Evolutionary conservation across 37 sponge, comb jelly and placozoan genomes (phyloP), one percentile per base, ranked within the genome.

Genomic region (Ephydatia muelleri): DNA sequence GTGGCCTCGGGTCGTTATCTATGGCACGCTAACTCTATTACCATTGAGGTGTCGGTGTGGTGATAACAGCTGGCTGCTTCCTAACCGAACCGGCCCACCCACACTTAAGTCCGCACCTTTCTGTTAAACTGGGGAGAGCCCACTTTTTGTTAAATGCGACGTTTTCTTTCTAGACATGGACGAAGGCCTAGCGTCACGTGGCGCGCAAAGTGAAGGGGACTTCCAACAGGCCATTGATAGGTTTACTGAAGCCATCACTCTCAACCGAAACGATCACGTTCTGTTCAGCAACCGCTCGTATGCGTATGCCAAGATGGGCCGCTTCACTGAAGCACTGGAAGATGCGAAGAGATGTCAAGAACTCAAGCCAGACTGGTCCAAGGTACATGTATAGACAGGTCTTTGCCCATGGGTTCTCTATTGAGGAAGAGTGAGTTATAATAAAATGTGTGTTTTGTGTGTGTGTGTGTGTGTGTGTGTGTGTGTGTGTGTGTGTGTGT

Each of bases 261-360:
- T 94, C 35, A 95, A 99, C 74, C 88, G 83, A 5, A 83, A 85
- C 79, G 97, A 97, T 84, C 79, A 86, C 83, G 57, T 84, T 27
- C 89, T 97, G 33, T 94, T 84, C 73, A 89, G 97, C 90, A 97
- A 97, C 81, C 90, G 99, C 30, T 95, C 97, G 12, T 95, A 97
- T 11, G 99, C 96, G 36, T 93, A 93, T 68, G 75, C 96, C 25
- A 77, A 88, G 39, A 80, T 90, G 43, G 89, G 93, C 38, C 91
- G 87, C 79, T 89, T 77, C 64, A 22, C 77, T 14, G 92, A 93
- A 47, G 93, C 99, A n/a, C 77, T 99, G 71, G 82, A 83, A n/a
- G 99, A 99, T 74, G 97, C 99, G 22, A 87, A 91, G 83, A 77
- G 83, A 38, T 92, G 91, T 67, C 82, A 96, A 31, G 90, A 92